Conservation (phyloP, 1,140 invertebrate genomes). For the Eupeodes corollae region DNA sequence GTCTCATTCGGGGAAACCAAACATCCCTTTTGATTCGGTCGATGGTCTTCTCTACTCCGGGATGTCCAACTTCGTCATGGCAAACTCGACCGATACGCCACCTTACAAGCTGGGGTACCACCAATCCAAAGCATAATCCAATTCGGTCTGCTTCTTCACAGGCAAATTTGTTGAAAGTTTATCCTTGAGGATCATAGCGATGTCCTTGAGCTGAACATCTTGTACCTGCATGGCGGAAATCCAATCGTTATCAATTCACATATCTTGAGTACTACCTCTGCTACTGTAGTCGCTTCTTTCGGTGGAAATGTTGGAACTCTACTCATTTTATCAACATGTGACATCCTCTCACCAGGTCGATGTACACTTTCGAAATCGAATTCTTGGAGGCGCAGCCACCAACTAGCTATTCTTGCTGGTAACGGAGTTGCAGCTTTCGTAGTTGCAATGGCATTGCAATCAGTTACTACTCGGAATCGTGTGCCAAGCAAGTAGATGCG, state of each 20-base stretch:
- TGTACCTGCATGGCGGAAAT: no score
- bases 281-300: neutral
- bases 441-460: conserved; percentile 5
- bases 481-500: conserved; percentile 4
- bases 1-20: conserved; percentile 4
- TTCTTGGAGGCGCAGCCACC: conserved; percentile 19
- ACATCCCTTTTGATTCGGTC: neutral
- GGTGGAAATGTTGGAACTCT: neutral
- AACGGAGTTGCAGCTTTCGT: neutral
- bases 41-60: conserved; percentile 1
- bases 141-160: neutral
- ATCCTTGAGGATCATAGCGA: no score
- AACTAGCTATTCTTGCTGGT: conserved; percentile 23
- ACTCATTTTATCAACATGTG: conserved; percentile 9
- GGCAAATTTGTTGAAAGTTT: no score
- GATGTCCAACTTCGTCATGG: conserved; percentile 3
- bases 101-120: conserved; percentile 4
- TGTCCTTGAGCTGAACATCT: no score
- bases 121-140: conserved; percentile 1
- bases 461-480: conserved; percentile 7
- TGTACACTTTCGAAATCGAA: no score
- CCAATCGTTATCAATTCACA: no score
- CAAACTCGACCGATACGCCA: neutral
- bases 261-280: neutral
- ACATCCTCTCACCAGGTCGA: conserved; percentile 4